These are phyloP conservation scores for Drosophila ficusphila DNA, from an alignment of 1,140 invertebrate species.

Conservation along the genomic window DNA sequence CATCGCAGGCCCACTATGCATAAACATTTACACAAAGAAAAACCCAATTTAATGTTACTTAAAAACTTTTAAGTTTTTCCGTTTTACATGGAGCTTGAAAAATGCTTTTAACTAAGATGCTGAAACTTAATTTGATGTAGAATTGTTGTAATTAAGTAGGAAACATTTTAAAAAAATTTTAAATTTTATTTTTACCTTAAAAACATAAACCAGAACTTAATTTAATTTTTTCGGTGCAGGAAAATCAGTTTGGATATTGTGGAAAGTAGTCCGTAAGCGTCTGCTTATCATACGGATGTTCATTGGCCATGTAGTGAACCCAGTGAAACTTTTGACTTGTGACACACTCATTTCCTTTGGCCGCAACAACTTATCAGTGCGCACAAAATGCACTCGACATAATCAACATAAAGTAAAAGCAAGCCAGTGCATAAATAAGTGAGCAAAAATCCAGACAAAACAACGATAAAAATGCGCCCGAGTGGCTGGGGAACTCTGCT, in stretches of 20 bases:
- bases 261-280: constrained; percentile 10
- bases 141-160: too few relatives aligned
- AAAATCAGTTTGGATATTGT: constrained; percentile 16
- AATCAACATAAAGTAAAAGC: constrained; percentile 9
- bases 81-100: too few relatives aligned
- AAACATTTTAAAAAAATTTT: neutral
- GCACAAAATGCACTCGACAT: constrained; percentile 49
- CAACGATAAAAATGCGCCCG: constrained; percentile 48
- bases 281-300: constrained; percentile 31
- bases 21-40: neutral
- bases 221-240: constrained; percentile 11
- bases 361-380: constrained; percentile 28
- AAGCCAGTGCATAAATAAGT: constrained; percentile 31
- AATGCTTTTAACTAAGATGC: too few relatives aligned
- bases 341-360: constrained; percentile 43
- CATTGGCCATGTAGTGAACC: constrained; percentile 38
- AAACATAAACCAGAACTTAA: neutral
- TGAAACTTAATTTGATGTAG: too few relatives aligned
- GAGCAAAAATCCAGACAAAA: constrained; percentile 12
- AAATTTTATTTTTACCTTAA: too few relatives aligned
- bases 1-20: constrained; percentile 7
- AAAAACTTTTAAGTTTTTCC: too few relatives aligned
- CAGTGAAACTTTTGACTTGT: constrained; percentile 29
- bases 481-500: constrained; percentile 35
- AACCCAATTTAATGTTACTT: too few relatives aligned